A percentile compares a stretch with the other conserved stretches of the same genome.
phyloP scores from a whole-genome alignment of 2,888 invertebrate species.

The Sympetrum striolatum region DNA sequence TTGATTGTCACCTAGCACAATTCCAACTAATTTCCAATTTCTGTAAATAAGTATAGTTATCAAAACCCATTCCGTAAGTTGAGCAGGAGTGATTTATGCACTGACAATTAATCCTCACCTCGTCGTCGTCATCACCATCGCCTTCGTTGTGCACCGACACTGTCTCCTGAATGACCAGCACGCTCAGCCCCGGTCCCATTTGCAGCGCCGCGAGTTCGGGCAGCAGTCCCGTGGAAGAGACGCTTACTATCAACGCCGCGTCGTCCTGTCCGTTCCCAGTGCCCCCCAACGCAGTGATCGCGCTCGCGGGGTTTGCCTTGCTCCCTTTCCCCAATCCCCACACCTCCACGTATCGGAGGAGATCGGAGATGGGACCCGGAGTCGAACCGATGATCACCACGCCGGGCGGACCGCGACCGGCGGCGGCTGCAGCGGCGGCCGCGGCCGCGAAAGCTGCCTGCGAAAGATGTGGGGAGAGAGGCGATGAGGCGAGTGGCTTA shows the following conservation, averaged over 20 bases:
- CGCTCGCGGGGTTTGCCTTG: neutral
- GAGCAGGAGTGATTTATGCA: too few species aligned
- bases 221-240: neutral
- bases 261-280: neutral
- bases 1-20: too few species aligned
- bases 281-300: neutral
- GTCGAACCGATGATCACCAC: slow-evolving; percentile 18
- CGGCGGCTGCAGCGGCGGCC: neutral
- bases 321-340: slow-evolving; percentile 10
- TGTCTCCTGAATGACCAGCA: slow-evolving; percentile 29
- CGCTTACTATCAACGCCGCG: slow-evolving; percentile 32
- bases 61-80: too few species aligned
- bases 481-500: neutral
- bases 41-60: too few species aligned
- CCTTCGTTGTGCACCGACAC: slow-evolving; percentile 7
- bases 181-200: neutral
- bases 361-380: slow-evolving; percentile 17
- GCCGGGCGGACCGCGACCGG: slow-evolving; percentile 1
- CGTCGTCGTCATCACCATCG: neutral
- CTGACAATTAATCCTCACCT: neutral
- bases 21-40: too few species aligned
- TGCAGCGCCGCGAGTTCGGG: slow-evolving; percentile 20
- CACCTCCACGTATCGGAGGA: slow-evolving; percentile 34
- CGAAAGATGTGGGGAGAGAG: neutral
- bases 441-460: slow-evolving; percentile 18